These are phyloP conservation scores for Pachliopta kotzebuea DNA, from an alignment of 2,888 invertebrate genomes.

Conservation along the genomic window DNA sequence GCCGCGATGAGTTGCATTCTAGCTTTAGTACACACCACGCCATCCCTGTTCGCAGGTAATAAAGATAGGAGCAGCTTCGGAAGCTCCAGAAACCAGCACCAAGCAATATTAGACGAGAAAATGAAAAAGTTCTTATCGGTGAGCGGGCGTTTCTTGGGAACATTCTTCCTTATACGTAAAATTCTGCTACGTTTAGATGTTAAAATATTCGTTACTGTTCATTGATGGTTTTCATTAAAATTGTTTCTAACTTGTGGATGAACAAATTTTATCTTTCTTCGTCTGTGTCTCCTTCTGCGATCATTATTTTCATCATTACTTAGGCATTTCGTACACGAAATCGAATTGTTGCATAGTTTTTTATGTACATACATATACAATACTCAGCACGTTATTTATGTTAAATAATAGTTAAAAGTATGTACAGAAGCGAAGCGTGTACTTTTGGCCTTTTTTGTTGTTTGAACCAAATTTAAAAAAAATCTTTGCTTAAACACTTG, in stretches of 20 bases:
- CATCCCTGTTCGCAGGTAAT: slow-evolving; percentile 78
- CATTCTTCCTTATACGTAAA: slow-evolving; percentile 57
- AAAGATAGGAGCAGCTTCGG: slow-evolving; percentile 83
- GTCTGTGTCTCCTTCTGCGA: slow-evolving; percentile 31
- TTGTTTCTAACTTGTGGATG: slow-evolving; percentile 31
- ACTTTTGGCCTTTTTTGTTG: slow-evolving; percentile 51
- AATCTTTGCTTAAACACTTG: background rate
- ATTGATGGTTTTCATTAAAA: slow-evolving; percentile 42
- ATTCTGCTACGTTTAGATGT: slow-evolving; percentile 71
- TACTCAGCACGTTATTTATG: background rate
- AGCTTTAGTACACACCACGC: slow-evolving; percentile 58
- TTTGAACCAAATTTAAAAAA: slow-evolving; percentile 53
- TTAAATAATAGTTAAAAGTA: background rate
- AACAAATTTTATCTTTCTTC: slow-evolving; percentile 34
- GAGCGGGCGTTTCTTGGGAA: slow-evolving; percentile 76
- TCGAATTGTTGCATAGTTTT: background rate
- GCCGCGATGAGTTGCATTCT: slow-evolving; percentile 38
- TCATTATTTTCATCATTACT: slow-evolving; percentile 30
- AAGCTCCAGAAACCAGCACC: slow-evolving; percentile 88
- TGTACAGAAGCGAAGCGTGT: slow-evolving; percentile 45
- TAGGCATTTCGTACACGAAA: slow-evolving; percentile 31
- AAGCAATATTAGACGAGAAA: slow-evolving; percentile 94
- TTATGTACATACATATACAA: background rate
- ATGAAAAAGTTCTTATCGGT: slow-evolving; percentile 97
- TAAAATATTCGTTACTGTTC: slow-evolving; percentile 60